Evolutionary conservation across 2,888 invertebrate genomes (phyloP).

Genomic region (Hirtodrosophila histrioides): DNA sequence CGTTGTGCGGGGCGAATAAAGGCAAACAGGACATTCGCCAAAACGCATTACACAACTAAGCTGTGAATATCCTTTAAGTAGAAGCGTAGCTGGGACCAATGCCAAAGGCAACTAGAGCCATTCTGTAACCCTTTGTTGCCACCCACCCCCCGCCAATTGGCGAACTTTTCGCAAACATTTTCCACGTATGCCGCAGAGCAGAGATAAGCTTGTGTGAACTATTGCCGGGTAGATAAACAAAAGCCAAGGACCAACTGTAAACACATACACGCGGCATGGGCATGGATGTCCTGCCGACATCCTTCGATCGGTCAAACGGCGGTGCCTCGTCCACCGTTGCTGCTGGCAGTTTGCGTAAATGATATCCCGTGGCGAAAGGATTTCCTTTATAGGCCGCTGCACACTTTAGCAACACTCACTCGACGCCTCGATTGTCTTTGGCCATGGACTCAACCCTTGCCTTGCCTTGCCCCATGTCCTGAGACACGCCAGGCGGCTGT

Average conservation of each 20-base stretch:
- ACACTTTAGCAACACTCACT: constrained; percentile 69
- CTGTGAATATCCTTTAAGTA: constrained; percentile 70
- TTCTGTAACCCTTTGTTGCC: constrained; percentile 68
- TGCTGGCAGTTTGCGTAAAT: constrained; percentile 71
- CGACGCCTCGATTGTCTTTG: constrained; percentile 62
- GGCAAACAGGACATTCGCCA: constrained; percentile 51
- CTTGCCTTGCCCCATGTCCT: constrained; percentile 29
- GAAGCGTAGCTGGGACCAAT: constrained; percentile 58
- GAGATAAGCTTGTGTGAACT: constrained; percentile 82
- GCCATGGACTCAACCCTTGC: constrained; percentile 55
- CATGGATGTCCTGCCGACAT: constrained; percentile 33
- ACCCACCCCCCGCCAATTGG: constrained; percentile 34
- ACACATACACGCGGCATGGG: constrained; percentile 38
- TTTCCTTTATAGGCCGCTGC: constrained; percentile 70
- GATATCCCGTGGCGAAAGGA: constrained; percentile 84
- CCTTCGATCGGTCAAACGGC: constrained; percentile 75
- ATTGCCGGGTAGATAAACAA: constrained; percentile 82
- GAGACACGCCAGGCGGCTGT: constrained; percentile 46
- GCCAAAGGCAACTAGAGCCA: constrained; percentile 45
- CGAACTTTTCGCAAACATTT: constrained; percentile 75
- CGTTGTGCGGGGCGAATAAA: constrained; percentile 43
- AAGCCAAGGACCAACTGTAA: constrained; percentile 47
- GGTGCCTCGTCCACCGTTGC: constrained; percentile 14
- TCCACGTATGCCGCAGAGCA: constrained; percentile 49
- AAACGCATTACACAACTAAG: constrained; percentile 75